Percentiles rank a stretch among this genome's conserved stretches.
Evolutionary conservation across 2,797 vertebrate species (phyloP).

Genomic region (Peromyscus melanophrys): DNA sequence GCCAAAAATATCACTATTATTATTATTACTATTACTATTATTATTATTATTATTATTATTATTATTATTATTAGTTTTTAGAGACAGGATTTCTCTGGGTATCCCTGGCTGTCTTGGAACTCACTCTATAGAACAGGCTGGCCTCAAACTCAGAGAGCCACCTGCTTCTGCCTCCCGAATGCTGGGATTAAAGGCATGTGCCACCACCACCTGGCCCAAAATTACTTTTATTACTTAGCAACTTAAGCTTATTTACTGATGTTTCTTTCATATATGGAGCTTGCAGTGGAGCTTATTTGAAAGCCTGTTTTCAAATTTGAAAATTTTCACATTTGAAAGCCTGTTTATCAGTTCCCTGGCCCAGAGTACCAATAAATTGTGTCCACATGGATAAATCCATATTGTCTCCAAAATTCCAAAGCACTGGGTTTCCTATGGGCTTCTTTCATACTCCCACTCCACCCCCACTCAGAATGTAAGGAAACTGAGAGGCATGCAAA

Average conservation of each 20-base stretch:
- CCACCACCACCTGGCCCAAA: not conserved
- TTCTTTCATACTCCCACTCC: not conserved
- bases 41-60: too few relatives aligned
- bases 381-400: not conserved
- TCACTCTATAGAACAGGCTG: not conserved
- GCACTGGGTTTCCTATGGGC: not conserved
- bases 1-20: not conserved
- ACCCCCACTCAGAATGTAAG: not conserved
- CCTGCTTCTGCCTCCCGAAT: not conserved
- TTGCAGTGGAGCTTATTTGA: not conserved
- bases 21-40: not conserved
- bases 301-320: not conserved
- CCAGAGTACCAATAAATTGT: not conserved
- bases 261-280: not conserved
- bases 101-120: not conserved
- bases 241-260: constrained; percentile 37
- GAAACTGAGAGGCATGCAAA: not conserved
- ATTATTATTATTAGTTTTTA: not conserved
- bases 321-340: constrained; percentile 2
- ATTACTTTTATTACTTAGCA: constrained; percentile 58
- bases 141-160: not conserved
- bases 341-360: not conserved
- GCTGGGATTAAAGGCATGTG: not conserved
- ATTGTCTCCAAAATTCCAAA: constrained; percentile 41
- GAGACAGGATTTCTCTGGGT: not conserved